Conservation (phyloP, 2,888 invertebrate genomes). For the Chrysotoxum bicinctum region DNA sequence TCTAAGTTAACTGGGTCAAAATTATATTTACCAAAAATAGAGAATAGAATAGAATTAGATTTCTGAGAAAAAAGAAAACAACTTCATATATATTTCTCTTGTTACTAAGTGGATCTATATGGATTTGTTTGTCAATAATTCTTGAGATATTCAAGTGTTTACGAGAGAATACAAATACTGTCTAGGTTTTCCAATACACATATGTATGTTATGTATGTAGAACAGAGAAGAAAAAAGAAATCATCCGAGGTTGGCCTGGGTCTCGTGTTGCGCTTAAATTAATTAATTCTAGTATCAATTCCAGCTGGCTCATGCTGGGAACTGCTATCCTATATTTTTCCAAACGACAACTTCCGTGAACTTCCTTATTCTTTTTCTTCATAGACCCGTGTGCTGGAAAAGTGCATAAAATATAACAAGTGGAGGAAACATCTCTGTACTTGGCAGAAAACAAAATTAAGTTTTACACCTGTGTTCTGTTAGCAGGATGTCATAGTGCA, state of each 20-base stretch:
- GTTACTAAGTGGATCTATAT: not conserved
- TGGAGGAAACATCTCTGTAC: slow-evolving; percentile 52
- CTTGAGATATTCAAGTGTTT: not conserved
- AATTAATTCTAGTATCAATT: slow-evolving; percentile 64
- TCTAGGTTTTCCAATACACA: not conserved
- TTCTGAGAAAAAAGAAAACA: not conserved
- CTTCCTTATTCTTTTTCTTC: slow-evolving; percentile 20
- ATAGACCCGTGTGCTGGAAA: slow-evolving; percentile 40
- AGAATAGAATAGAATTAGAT: not conserved
- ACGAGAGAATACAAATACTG: not conserved
- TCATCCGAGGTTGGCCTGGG: not conserved
- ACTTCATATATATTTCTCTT: not conserved
- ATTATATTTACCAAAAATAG: not conserved
- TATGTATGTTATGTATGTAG: too few species aligned
- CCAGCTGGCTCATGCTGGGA: slow-evolving; percentile 48
- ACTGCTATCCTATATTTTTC: slow-evolving; percentile 3
- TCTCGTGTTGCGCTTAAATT: slow-evolving; percentile 6
- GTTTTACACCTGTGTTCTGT: slow-evolving; percentile 71
- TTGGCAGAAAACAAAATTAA: slow-evolving; percentile 69
- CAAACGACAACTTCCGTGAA: slow-evolving; percentile 48
- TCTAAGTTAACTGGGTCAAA: not conserved
- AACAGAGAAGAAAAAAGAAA: not conserved
- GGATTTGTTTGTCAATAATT: not conserved
- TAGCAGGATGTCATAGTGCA: slow-evolving; percentile 66
- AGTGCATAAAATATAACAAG: slow-evolving; percentile 66